phyloP scores from a whole-genome alignment of 2,797 vertebrate species.

The Darevskia nairensis region DNA sequence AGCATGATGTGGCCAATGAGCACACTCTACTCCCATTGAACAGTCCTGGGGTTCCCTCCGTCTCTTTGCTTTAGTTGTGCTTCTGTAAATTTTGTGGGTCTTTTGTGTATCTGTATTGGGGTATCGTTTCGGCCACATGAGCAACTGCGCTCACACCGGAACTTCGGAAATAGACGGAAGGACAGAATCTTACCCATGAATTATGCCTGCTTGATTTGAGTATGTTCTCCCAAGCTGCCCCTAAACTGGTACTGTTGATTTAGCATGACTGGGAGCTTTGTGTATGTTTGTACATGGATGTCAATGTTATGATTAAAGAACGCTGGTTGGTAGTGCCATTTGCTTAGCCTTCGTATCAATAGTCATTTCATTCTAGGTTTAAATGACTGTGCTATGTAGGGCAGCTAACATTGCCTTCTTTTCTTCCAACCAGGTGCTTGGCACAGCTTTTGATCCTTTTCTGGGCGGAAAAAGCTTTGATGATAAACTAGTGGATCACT shows the following conservation, averaged over 20 bases:
- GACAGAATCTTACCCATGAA: not conserved
- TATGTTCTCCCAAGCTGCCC: not conserved
- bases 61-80: not conserved
- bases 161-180: not conserved
- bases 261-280: not conserved
- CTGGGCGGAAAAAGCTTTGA: conserved; percentile 95
- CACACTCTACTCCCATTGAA: too few relatives aligned
- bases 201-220: not conserved
- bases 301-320: not conserved
- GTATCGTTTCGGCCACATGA: too few relatives aligned
- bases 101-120: too few relatives aligned
- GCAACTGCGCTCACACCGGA: too few relatives aligned
- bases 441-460: conserved; percentile 89
- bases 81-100: not conserved
- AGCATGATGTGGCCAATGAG: too few relatives aligned
- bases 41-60: not conserved
- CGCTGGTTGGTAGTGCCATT: not conserved
- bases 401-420: conserved; percentile 21
- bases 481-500: conserved; percentile 89
- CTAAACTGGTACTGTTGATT: not conserved
- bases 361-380: not conserved
- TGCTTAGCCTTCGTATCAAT: not conserved
- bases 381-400: not conserved
- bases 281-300: not conserved
- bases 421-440: conserved; percentile 84